Conservation (phyloP, 30 jellyfish, hydroid and myxozoan species). For the Chironex yamaguchii region DNA sequence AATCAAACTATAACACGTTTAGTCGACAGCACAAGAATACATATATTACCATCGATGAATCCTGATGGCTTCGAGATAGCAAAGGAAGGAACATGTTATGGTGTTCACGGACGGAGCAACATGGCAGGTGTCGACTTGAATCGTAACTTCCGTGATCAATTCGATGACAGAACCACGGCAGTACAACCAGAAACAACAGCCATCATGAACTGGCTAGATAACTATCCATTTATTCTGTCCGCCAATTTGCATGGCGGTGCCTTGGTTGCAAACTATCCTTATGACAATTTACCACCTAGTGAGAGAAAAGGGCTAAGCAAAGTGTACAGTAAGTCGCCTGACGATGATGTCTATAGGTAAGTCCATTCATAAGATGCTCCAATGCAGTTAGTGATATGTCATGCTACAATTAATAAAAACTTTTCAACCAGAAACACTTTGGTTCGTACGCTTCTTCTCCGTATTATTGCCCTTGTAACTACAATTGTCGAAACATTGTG, state of each 20-base stretch:
- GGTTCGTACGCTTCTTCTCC: too few relatives aligned
- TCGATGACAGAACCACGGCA: slow-evolving; percentile 47
- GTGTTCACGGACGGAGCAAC: slow-evolving; percentile 85
- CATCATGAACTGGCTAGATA: slow-evolving; percentile 77
- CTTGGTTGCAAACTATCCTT: slow-evolving; percentile 91
- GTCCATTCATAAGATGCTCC: too few relatives aligned
- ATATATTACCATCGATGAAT: slow-evolving; percentile 82
- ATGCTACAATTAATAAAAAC: too few relatives aligned
- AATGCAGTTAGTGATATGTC: too few relatives aligned
- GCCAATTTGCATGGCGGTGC: slow-evolving; percentile 98
- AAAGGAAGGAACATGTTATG: slow-evolving; percentile 53
- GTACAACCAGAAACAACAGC: slow-evolving; percentile 89
- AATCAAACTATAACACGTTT: slow-evolving; percentile 70
- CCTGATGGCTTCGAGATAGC: slow-evolving; percentile 96
- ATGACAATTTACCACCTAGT: slow-evolving; percentile 68
- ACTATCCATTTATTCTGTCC: slow-evolving; percentile 89
- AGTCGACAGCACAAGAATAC: slow-evolving; percentile 85
- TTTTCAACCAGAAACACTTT: too few relatives aligned
- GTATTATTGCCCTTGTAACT: too few relatives aligned
- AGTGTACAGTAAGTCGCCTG: slow-evolving; percentile 78
- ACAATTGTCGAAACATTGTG: too few relatives aligned
- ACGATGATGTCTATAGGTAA: slow-evolving; percentile 76
- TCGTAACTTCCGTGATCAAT: slow-evolving; percentile 97
- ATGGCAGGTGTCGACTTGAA: slow-evolving; percentile 77
- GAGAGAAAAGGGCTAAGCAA: slow-evolving; percentile 44